A percentile compares a stretch with the other conserved stretches of the same genome.
Conservation (phyloP, 2,888 invertebrate genomes). For the Drosophila birchii region DNA sequence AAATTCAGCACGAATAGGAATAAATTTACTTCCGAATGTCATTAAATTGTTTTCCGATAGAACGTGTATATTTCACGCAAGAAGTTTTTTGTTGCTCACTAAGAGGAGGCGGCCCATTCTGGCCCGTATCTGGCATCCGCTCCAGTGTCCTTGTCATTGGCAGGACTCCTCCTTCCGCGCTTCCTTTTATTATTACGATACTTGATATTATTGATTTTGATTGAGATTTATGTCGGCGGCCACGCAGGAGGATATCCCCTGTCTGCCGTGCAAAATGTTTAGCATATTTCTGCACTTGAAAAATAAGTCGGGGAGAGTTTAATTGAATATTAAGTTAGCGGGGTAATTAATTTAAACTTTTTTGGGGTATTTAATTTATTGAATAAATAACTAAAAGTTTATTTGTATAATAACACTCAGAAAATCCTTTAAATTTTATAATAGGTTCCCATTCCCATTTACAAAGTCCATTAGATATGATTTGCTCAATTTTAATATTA, state of each 20-base stretch:
- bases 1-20: constrained; percentile 82
- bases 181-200: constrained; percentile 76
- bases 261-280: constrained; percentile 52
- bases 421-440: no score
- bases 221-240: constrained; percentile 74
- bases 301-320: background rate
- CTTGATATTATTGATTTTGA: constrained; percentile 82
- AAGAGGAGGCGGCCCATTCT: constrained; percentile 6
- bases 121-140: constrained; percentile 34
- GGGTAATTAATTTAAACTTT: background rate
- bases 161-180: constrained; percentile 43
- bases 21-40: constrained; percentile 83
- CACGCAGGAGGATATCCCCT: constrained; percentile 21
- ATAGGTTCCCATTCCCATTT: background rate
- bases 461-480: background rate
- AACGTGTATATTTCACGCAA: constrained; percentile 80
- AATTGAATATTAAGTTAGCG: background rate
- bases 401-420: background rate
- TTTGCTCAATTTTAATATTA: background rate
- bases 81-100: constrained; percentile 49
- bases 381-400: background rate
- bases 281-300: constrained; percentile 58
- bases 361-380: no score
- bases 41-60: constrained; percentile 84
- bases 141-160: constrained; percentile 22